Evolutionary conservation across 1,140 invertebrate genomes (phyloP), one percentile per base, ranked within the genome.

Genomic region (Caenorhabditis inopinata): DNA sequence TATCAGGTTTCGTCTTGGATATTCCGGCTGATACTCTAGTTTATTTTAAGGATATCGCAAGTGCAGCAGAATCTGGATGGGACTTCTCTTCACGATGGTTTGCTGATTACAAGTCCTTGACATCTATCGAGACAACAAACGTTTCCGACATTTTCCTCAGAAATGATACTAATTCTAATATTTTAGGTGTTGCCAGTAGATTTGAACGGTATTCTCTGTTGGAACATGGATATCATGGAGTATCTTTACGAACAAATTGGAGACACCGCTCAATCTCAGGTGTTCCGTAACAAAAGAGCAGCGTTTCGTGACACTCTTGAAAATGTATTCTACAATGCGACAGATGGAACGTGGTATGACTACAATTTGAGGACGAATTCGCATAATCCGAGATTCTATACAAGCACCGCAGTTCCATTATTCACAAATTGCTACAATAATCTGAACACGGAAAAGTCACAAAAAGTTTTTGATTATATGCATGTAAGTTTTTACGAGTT

Each of bases 321-420:
- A 84, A 90, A 92, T 78, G 92, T 93, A 12, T 93, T 94, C 35
- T 89, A 92, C 42, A 91, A 85, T 90, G 96, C 1, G 96, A 95
- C 94, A 93, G 96, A 86, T 92, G 94, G 81, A 93, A 94, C 83
- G 92, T 92, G 0, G 94, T 90, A 94, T 74, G 95, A 96, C 89
- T 95, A 93, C 85, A 94, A 94, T 85, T 87, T 93, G 23, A 88
- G 92, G 3, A 89, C 89, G 49, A 87, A 90, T 27, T 92, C 92
- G 42, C 91, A 92, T 0, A 90, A 93, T 9, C 91, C 92, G 18
- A 90, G 93, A 0, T 97, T 96, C 89, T 95, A 94, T 84, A 92
- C 94, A 0, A 93, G 93, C 0, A 96, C 95, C 87, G 90, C 96
- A 0, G 90, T 93, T 0, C 95, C 95, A 0, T 89, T 97, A 0